These are phyloP conservation scores for Natrix natrix DNA, from an alignment of 2,797 vertebrate genomes.

Conservation along the genomic window DNA sequence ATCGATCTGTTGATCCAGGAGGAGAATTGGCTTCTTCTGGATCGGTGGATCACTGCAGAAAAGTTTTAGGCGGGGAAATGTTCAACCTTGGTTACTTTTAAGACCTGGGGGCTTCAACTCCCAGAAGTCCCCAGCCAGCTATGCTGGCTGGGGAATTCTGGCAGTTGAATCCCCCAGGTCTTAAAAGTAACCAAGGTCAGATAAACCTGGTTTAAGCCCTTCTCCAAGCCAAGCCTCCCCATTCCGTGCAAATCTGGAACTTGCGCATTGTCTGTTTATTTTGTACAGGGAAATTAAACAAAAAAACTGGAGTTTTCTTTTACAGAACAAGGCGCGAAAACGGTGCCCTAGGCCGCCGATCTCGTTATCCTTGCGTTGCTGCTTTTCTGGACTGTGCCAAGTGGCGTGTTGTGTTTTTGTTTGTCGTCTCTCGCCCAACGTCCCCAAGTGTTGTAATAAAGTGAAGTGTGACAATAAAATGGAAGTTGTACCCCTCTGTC, in stretches of 20 bases:
- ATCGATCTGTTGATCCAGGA: not conserved
- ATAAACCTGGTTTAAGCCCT: not conserved
- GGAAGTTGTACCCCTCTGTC: not conserved
- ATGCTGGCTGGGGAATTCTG: too few relatives aligned
- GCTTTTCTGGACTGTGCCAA: constrained; percentile 68
- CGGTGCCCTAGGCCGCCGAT: constrained; percentile 58
- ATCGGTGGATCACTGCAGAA: not conserved
- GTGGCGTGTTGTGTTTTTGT: constrained; percentile 62
- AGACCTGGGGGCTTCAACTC: too few relatives aligned
- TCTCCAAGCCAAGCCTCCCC: not conserved
- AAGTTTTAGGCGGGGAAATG: too few relatives aligned
- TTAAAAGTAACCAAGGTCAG: accelerated
- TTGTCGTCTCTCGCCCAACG: constrained; percentile 69
- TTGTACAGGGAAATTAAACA: constrained; percentile 45
- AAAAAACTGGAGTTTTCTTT: constrained; percentile 63
- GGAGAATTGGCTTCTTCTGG: not conserved
- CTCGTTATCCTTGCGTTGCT: constrained; percentile 64
- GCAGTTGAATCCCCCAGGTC: not conserved
- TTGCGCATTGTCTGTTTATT: not conserved
- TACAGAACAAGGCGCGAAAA: constrained; percentile 61
- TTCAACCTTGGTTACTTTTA: too few relatives aligned
- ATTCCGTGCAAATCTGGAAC: constrained; percentile 32
- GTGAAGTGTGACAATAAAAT: constrained; percentile 65
- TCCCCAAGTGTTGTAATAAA: constrained; percentile 71
- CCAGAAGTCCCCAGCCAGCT: too few relatives aligned